Evolutionary conservation across 2,797 vertebrate species (phyloP).

Genomic region (Semotilus atromaculatus): DNA sequence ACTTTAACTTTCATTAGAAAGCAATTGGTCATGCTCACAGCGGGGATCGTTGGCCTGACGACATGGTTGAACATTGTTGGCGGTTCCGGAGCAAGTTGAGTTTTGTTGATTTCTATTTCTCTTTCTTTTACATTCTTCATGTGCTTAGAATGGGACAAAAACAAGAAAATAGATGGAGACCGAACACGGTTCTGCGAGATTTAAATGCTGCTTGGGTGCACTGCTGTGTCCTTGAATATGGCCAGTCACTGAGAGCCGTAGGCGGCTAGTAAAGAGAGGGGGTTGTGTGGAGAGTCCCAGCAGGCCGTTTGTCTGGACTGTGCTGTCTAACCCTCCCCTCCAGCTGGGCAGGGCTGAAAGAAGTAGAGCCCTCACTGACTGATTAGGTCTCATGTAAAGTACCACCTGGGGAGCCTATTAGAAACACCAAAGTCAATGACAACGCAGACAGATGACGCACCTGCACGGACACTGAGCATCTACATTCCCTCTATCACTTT

Average conservation of each 20-base stretch:
- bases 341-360: conserved; percentile 80
- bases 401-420: conserved; percentile 84
- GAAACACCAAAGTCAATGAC: conserved; percentile 85
- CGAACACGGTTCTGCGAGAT: conserved; percentile 42
- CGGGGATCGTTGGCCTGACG: conserved; percentile 19
- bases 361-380: conserved; percentile 82
- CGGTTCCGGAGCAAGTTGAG: conserved; percentile 20
- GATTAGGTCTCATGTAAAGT: conserved; percentile 91
- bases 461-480: conserved; percentile 54
- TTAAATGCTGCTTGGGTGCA: conserved; percentile 60
- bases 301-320: conserved; percentile 74
- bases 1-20: conserved; percentile 53
- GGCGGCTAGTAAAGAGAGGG: conserved; percentile 77
- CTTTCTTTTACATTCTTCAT: conserved; percentile 19
- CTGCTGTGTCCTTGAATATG: conserved; percentile 79
- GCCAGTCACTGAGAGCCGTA: conserved; percentile 78
- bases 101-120: conserved; percentile 44
- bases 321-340: conserved; percentile 72
- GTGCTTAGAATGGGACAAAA: conserved; percentile 34
- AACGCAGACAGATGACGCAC: conserved; percentile 74
- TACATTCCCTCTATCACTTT: conserved; percentile 40
- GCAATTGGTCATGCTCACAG: conserved; percentile 48
- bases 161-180: conserved; percentile 33
- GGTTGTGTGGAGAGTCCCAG: conserved; percentile 73
- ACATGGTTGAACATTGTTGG: conserved; percentile 24